Evolutionary conservation across 2,888 invertebrate species (phyloP).

Genomic region (Camponotus fellah): DNA sequence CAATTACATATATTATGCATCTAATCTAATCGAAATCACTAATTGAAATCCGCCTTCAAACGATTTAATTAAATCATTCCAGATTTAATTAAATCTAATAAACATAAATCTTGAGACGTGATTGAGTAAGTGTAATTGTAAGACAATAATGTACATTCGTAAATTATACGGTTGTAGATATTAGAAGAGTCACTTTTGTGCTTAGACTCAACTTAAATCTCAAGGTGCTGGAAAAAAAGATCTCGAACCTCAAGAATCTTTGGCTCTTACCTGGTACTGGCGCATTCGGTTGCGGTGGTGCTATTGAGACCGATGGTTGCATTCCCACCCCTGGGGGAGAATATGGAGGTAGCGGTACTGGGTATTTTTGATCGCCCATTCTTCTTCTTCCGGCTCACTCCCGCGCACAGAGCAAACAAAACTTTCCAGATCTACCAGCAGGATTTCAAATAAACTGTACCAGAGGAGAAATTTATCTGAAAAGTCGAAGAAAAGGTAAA

Average conservation of each 20-base stretch:
- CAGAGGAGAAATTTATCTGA: neutral
- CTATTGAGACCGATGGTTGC: conserved; percentile 43
- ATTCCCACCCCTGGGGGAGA: neutral
- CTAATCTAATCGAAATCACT: neutral
- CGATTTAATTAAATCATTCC: neutral
- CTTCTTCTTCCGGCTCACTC: conserved; percentile 28
- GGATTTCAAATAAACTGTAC: neutral
- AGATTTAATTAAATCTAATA: neutral
- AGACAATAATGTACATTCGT: neutral
- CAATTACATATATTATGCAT: neutral
- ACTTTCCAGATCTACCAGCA: neutral
- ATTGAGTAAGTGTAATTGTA: neutral
- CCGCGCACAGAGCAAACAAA: conserved; percentile 4
- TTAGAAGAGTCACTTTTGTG: neutral
- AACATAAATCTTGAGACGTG: neutral
- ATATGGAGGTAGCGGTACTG: neutral
- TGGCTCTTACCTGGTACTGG: conserved; percentile 45
- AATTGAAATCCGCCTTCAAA: neutral
- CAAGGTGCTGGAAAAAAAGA: neutral
- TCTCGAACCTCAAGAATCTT: neutral
- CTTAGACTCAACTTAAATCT: neutral
- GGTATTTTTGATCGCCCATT: conserved; percentile 35
- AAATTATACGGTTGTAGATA: too few species aligned
- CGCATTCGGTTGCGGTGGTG: conserved; percentile 35
- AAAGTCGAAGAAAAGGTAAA: neutral